Conservation (phyloP, 2,113 vertebrate species). For the Megaceryle torquata region DNA sequence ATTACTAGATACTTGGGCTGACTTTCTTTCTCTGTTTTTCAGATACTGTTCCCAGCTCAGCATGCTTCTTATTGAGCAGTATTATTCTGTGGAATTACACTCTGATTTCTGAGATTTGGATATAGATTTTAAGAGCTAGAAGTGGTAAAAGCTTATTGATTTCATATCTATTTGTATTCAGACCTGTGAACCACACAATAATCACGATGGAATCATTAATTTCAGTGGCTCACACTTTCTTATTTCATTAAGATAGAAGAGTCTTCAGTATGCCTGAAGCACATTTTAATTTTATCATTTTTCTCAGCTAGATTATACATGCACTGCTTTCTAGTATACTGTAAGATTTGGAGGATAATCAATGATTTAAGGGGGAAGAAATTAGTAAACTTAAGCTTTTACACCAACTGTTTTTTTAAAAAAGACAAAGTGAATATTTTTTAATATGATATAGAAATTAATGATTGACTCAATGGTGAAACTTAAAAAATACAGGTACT, state of each 20-base stretch:
- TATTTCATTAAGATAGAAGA: conserved; percentile 27
- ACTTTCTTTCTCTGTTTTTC: background rate
- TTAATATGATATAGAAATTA: background rate
- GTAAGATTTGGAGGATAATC: background rate
- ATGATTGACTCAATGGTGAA: background rate
- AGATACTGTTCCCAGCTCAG: background rate
- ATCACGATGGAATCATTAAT: conserved; percentile 2
- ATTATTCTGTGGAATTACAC: background rate
- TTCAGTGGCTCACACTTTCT: background rate
- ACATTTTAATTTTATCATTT: background rate
- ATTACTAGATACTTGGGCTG: background rate
- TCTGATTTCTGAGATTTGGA: background rate
- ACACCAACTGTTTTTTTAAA: background rate
- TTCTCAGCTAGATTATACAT: background rate
- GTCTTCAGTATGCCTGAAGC: background rate
- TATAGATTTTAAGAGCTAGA: conserved; percentile 16
- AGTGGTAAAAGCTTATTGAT: conserved; percentile 14
- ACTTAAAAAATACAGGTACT: background rate
- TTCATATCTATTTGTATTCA: conserved; percentile 10
- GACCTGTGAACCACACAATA: background rate
- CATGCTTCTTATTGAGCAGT: background rate
- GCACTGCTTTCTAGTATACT: background rate
- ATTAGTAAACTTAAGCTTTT: background rate
- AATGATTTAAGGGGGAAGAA: background rate
- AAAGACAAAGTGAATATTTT: background rate